These are phyloP conservation scores for Oedothorax gibbosus DNA, from an alignment of 1,140 invertebrate species.

Conservation along the genomic window DNA sequence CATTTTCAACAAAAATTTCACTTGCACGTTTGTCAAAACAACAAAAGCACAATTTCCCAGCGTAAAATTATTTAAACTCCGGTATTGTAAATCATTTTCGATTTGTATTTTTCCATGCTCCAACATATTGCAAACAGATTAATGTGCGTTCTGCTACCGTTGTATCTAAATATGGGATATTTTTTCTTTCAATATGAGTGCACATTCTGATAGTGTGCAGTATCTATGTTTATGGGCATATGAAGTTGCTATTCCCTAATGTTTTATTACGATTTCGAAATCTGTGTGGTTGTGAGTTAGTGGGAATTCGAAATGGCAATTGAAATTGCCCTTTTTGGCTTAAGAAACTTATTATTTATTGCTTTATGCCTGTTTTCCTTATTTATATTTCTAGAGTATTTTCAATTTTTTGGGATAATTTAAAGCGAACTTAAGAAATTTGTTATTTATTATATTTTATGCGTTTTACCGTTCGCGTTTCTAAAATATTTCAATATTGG, in stretches of 20 bases:
- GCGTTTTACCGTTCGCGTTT: no score
- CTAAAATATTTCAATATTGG: no score
- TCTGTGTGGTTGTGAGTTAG: neutral
- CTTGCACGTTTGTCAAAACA: slow-evolving; percentile 4
- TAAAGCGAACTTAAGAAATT: no score
- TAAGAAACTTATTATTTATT: no score
- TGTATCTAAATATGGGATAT: slow-evolving; percentile 55
- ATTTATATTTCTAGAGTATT: no score
- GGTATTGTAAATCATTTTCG: slow-evolving; percentile 57
- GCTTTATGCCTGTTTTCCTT: no score
- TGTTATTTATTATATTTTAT: no score
- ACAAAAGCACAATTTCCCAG: neutral
- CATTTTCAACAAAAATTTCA: neutral
- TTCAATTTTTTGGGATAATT: no score
- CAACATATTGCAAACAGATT: slow-evolving; percentile 20
- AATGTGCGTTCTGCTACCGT: slow-evolving; percentile 27
- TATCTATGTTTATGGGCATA: slow-evolving; percentile 31
- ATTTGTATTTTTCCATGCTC: slow-evolving; percentile 10
- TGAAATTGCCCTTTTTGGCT: no score
- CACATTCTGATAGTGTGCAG: slow-evolving; percentile 23
- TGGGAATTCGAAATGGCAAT: slow-evolving; percentile 8
- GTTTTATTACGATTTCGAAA: slow-evolving; percentile 17
- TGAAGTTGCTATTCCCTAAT: slow-evolving; percentile 26
- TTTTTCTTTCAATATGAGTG: neutral
- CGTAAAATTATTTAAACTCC: slow-evolving; percentile 59